phyloP scores from a whole-genome alignment of 2,113 vertebrate species.

The Spheniscus mendiculus region DNA sequence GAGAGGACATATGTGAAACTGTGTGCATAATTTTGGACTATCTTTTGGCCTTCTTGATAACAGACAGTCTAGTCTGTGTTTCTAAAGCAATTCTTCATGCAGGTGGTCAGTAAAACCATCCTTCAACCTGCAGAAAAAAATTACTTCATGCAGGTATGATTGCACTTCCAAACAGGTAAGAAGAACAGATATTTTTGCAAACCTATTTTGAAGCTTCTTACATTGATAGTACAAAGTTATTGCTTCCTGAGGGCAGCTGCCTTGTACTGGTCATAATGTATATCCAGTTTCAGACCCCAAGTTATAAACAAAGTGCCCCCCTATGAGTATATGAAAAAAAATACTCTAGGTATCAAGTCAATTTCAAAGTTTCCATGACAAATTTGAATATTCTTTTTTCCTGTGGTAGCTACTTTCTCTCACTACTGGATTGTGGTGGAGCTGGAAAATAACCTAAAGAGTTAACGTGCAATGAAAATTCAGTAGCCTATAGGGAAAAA shows the following conservation, averaged over 20 bases:
- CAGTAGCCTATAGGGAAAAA: constrained; percentile 49
- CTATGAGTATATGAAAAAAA: neutral
- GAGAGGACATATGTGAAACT: constrained; percentile 79
- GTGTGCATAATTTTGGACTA: constrained; percentile 73
- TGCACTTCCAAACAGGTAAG: neutral
- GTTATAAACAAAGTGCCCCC: neutral
- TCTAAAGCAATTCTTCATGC: constrained; percentile 61
- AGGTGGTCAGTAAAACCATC: constrained; percentile 62
- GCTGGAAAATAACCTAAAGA: constrained; percentile 13
- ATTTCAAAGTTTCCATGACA: neutral
- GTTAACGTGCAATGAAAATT: constrained; percentile 61
- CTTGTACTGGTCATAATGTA: neutral
- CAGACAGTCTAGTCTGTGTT: constrained; percentile 76
- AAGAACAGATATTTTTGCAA: neutral
- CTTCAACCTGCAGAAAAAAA: constrained; percentile 52
- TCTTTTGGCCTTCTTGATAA: constrained; percentile 71
- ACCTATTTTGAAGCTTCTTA: neutral
- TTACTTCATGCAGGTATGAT: neutral
- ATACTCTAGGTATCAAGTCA: neutral
- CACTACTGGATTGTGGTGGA: neutral
- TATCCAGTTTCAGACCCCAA: neutral
- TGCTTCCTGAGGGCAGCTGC: neutral
- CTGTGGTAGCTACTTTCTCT: neutral
- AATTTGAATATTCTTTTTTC: neutral
- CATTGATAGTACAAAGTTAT: neutral